Conservation (phyloP, 2,797 vertebrate species). For the Ammospiza maritima region DNA sequence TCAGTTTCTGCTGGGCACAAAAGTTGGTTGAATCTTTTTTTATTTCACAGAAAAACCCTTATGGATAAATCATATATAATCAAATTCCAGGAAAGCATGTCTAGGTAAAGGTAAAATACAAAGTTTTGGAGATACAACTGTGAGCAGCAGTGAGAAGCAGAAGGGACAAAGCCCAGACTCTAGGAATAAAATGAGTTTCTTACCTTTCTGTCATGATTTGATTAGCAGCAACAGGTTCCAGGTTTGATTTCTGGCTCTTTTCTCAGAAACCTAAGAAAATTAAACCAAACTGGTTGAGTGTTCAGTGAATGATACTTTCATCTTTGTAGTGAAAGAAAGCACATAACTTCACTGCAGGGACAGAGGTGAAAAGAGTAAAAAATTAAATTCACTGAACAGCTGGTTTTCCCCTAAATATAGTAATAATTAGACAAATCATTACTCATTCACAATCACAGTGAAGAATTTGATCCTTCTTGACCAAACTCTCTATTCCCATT, state of each 20-base stretch:
- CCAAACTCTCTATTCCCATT: neutral
- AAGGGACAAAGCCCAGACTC: neutral
- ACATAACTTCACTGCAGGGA: neutral
- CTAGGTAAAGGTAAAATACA: neutral
- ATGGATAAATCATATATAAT: neutral
- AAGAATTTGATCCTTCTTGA: neutral
- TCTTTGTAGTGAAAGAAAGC: neutral
- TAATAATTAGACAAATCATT: neutral
- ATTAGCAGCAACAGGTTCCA: neutral
- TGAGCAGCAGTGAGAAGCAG: neutral
- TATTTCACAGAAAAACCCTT: neutral
- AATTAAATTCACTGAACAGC: neutral
- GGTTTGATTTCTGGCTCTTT: neutral
- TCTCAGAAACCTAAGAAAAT: slow-evolving; percentile 15
- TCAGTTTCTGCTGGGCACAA: neutral
- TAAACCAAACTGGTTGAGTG: neutral
- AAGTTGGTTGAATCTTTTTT: neutral
- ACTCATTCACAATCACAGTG: neutral
- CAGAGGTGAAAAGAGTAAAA: neutral
- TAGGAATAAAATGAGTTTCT: neutral
- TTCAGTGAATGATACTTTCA: neutral
- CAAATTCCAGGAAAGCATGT: neutral
- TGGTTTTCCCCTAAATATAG: neutral
- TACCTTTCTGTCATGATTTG: neutral
- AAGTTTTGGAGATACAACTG: neutral